Evolutionary conservation across 2,888 invertebrate genomes (phyloP).

Genomic region (Polyploca ridens): DNA sequence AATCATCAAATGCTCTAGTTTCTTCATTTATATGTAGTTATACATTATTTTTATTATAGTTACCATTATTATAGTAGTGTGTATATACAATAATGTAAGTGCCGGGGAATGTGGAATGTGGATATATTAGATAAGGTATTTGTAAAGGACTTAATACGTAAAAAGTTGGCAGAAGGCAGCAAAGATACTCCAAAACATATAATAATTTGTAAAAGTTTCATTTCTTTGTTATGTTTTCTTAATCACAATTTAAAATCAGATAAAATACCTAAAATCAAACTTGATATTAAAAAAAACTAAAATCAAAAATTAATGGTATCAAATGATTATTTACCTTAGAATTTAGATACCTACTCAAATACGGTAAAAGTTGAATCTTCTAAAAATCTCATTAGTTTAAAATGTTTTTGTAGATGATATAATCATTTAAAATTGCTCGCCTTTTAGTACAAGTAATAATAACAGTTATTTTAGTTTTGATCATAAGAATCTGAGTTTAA

Average conservation of each 20-base stretch:
- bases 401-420: slow-evolving; percentile 27
- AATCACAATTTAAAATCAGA: too few relatives aligned
- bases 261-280: not conserved
- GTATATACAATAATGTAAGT: slow-evolving; percentile 44
- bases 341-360: not conserved
- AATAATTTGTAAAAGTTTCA: too few relatives aligned
- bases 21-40: not conserved
- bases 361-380: slow-evolving; percentile 15
- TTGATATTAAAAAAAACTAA: not conserved
- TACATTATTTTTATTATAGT: slow-evolving; percentile 39
- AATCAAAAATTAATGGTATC: not conserved
- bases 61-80: slow-evolving; percentile 50
- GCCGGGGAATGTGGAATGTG: slow-evolving; percentile 81
- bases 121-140: slow-evolving; percentile 32
- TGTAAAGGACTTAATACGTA: slow-evolving; percentile 7
- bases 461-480: slow-evolving; percentile 25
- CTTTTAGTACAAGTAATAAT: slow-evolving; percentile 43
- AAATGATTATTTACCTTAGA: not conserved
- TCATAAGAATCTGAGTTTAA: slow-evolving; percentile 22
- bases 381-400: slow-evolving; percentile 11
- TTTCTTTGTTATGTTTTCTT: too few relatives aligned
- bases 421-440: slow-evolving; percentile 27
- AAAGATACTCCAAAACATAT: not conserved
- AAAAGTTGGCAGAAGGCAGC: not conserved
- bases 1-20: not conserved